Base-by-base conservation (phyloP, 2,888 invertebrate genomes). In the Augiades crinisus region DNA sequence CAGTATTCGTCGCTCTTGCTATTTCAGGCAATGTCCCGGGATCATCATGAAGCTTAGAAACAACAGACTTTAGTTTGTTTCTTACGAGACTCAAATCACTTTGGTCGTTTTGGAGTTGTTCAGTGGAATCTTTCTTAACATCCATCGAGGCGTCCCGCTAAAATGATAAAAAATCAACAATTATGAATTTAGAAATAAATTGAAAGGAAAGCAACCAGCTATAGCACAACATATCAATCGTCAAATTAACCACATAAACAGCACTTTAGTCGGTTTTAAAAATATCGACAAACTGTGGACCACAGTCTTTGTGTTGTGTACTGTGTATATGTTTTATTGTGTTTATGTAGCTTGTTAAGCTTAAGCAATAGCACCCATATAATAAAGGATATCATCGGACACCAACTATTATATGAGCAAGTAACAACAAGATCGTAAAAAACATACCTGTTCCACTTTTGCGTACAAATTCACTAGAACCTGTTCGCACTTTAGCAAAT, bases 401-500 rank as follows among this genome's bases (percentile, higher is more conserved):
- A 19, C 19, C 19, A 19, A 5, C 19, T 19, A 19, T 4, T 4
- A 19, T n/a, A n/a, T n/a, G n/a, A n/a, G n/a, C n/a, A n/a, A n/a
- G n/a, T 27, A 4, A 10, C 3, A 27, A 10, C 3, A 27, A 27
- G 4, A 10, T 24, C 3, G n/a, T 24, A n/a, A 27, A 45, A 47
- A 52, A 73, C 60, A 45, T 56, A 93, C 94, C 91, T 92, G 90
- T 70, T 91, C 91, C 22, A 93, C 92, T 90, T 93, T 94, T 36
- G 90, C 84, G 63, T 92, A 91, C 58, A 94, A 86, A 75, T 93
- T 94, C 47, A 91, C 76, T 27, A 94, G 81, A 52, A 94, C 93
- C 69, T 92, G 92, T 78, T 94, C 94, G 72, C 94, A 94, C 79
- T 92, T 93, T 14, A 90, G 79, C 40, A 94, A 75, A 45, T 93